Evolutionary conservation across 2,888 invertebrate genomes (phyloP).

Genomic region (Lacanobia oleracea): DNA sequence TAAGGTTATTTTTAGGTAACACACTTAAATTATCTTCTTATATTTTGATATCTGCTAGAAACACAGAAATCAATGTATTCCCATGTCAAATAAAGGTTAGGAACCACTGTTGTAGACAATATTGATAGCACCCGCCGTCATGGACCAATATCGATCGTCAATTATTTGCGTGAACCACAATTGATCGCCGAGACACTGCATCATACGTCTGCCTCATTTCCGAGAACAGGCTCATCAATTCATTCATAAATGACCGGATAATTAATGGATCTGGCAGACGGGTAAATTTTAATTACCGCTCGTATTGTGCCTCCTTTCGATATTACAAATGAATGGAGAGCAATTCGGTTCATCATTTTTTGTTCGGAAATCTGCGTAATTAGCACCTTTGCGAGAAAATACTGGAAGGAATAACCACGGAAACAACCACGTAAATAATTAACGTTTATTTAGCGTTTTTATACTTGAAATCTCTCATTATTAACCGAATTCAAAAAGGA

Average conservation of each 20-base stretch:
- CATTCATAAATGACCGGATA: conserved; percentile 68
- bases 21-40: too few relatives aligned
- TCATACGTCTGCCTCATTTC: conserved; percentile 56
- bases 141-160: conserved; percentile 42
- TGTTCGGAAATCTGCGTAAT: not conserved
- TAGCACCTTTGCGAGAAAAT: not conserved
- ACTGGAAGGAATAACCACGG: too few relatives aligned
- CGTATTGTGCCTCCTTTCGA: conserved; percentile 16
- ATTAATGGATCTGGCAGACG: conserved; percentile 66
- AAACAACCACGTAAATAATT: too few relatives aligned
- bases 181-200: conserved; percentile 41
- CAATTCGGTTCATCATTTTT: not conserved
- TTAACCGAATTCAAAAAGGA: too few relatives aligned
- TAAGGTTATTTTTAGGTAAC: too few relatives aligned
- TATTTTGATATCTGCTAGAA: too few relatives aligned
- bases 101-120: conserved; percentile 2
- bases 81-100: too few relatives aligned
- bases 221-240: conserved; percentile 63
- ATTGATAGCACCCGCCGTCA: not conserved
- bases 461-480: too few relatives aligned
- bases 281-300: conserved; percentile 58
- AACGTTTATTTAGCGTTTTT: too few relatives aligned
- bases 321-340: not conserved
- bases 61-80: too few relatives aligned
- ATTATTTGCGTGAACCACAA: conserved; percentile 33